These are phyloP conservation scores for Cheiracanthium punctorium DNA, from an alignment of 2,888 invertebrate species.

Conservation along the genomic window DNA sequence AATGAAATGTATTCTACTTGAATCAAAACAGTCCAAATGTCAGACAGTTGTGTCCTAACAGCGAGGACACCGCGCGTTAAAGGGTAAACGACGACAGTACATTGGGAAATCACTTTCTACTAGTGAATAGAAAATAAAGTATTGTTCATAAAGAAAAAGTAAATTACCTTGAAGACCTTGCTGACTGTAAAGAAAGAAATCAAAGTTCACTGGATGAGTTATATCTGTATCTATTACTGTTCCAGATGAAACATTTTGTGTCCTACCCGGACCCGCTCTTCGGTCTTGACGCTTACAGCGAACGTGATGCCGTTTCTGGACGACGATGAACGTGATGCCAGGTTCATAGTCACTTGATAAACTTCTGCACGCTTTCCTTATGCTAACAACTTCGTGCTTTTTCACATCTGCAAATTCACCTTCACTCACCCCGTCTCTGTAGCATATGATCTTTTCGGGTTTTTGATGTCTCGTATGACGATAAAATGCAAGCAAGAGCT, in stretches of 20 bases:
- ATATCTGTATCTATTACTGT: constrained; percentile 90
- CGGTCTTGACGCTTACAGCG: constrained; percentile 77
- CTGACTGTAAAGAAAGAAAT: constrained; percentile 89
- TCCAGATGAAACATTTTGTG: constrained; percentile 86
- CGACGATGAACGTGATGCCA: constrained; percentile 90
- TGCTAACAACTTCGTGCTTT: constrained; percentile 78
- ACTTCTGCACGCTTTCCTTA: constrained; percentile 82
- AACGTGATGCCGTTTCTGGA: constrained; percentile 97
- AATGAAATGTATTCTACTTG: too few species aligned
- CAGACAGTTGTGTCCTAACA: too few species aligned
- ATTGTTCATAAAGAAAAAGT: too few species aligned
- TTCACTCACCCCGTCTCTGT: constrained; percentile 90
- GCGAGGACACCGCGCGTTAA: too few species aligned
- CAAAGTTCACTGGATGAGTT: constrained; percentile 89
- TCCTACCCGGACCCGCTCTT: constrained; percentile 74
- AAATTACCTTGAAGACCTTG: constrained; percentile 77
- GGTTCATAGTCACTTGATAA: constrained; percentile 81
- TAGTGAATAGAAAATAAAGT: too few species aligned
- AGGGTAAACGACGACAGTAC: too few species aligned
- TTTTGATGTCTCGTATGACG: constrained; percentile 76
- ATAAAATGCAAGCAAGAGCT: constrained; percentile 82
- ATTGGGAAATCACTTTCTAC: too few species aligned
- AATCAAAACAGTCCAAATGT: too few species aligned
- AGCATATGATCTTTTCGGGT: constrained; percentile 83
- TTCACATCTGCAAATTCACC: constrained; percentile 84